phyloP scores from a whole-genome alignment of 2,888 invertebrate genomes.

The Aspidiotus rigidus region DNA sequence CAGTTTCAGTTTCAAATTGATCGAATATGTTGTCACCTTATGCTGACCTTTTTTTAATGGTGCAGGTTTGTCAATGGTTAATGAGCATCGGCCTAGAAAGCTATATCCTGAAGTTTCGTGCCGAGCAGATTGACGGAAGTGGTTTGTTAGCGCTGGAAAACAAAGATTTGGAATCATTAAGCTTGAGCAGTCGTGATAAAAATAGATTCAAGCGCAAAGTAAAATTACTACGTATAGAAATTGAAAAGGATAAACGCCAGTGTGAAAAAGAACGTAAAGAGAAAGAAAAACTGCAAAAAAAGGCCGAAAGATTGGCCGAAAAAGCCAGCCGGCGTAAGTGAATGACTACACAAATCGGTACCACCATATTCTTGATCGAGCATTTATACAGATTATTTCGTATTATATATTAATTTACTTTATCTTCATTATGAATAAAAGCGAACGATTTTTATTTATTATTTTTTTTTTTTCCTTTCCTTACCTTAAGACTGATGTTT shows the following conservation, averaged over 20 bases:
- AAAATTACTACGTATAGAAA: constrained; percentile 69
- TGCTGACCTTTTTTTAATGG: not conserved
- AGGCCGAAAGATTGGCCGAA: constrained; percentile 71
- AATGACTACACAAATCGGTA: constrained; percentile 11
- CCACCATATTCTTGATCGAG: not conserved
- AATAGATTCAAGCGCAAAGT: constrained; percentile 73
- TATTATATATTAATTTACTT: not conserved
- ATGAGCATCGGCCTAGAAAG: constrained; percentile 70
- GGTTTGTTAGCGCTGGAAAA: constrained; percentile 80
- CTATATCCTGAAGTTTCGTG: constrained; percentile 76
- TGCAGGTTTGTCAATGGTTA: constrained; percentile 86
- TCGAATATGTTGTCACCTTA: not conserved
- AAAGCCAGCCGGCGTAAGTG: constrained; percentile 59
- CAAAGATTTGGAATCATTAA: constrained; percentile 70
- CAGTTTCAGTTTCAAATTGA: not conserved
- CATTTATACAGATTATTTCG: not conserved
- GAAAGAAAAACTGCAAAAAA: constrained; percentile 73
- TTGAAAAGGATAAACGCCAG: constrained; percentile 60
- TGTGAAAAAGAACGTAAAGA: constrained; percentile 77
- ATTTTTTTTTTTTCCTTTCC: constrained; percentile 14
- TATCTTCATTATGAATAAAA: not conserved
- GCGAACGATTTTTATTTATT: not conserved
- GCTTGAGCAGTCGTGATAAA: constrained; percentile 58
- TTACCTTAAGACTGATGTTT: constrained; percentile 30
- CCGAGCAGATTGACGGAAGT: constrained; percentile 79